phyloP scores from a whole-genome alignment of 2,888 invertebrate species.

The Dicranocentrus wangi region DNA sequence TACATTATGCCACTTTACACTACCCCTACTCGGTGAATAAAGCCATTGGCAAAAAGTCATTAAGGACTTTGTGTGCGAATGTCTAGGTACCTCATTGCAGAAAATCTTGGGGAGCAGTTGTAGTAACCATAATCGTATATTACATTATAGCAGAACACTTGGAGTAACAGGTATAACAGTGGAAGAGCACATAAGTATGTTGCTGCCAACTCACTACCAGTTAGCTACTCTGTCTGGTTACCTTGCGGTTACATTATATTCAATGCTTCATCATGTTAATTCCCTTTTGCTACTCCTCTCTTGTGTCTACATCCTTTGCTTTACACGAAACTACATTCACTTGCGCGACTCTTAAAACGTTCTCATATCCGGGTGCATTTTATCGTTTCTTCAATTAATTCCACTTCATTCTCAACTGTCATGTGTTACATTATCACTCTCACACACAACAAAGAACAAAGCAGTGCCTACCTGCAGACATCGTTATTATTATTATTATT shows the following conservation, averaged over 20 bases:
- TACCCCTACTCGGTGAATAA: too few species aligned
- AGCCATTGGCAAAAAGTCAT: slow-evolving; percentile 9
- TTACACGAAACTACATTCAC: too few species aligned
- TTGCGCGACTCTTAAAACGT: slow-evolving; percentile 13
- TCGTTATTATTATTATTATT: background rate
- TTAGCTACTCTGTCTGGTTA: slow-evolving; percentile 4
- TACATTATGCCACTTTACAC: too few species aligned
- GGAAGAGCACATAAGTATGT: too few species aligned
- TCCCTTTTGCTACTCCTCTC: background rate
- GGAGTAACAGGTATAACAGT: too few species aligned
- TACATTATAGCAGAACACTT: too few species aligned
- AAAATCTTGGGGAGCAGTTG: too few species aligned
- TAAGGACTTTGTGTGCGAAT: slow-evolving; percentile 3
- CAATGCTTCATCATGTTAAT: slow-evolving; percentile 1
- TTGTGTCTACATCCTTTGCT: too few species aligned
- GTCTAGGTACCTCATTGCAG: too few species aligned
- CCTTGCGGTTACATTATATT: slow-evolving; percentile 2
- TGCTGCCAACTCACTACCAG: too few species aligned
- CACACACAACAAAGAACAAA: background rate
- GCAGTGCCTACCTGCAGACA: background rate
- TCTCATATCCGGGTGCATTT: slow-evolving; percentile 42
- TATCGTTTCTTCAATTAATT: slow-evolving; percentile 35
- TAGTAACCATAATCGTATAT: too few species aligned
- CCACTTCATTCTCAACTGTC: slow-evolving; percentile 32
- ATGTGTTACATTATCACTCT: slow-evolving; percentile 26